A percentile compares a stretch with the other conserved stretches of the same genome.
Evolutionary conservation across 2,888 invertebrate species (phyloP).

Genomic region (Alentia gelatinosa): DNA sequence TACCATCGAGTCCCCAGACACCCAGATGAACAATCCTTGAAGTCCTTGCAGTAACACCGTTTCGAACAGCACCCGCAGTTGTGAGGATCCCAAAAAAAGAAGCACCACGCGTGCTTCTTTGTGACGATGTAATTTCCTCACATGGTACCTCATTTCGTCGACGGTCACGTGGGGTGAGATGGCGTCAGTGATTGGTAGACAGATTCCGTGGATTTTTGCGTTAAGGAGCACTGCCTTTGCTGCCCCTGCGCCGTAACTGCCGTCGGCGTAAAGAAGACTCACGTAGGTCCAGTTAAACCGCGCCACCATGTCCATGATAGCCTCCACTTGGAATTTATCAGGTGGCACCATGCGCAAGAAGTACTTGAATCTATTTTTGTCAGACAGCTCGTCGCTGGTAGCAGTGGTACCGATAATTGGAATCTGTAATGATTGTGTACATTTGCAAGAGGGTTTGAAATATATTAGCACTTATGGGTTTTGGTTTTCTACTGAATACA

Average conservation of each 20-base stretch:
- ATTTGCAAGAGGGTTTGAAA: no score
- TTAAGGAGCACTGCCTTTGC: slow-evolving; percentile 61
- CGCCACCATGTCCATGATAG: slow-evolving; percentile 67
- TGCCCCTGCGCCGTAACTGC: slow-evolving; percentile 77
- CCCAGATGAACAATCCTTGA: neutral
- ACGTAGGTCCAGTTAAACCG: slow-evolving; percentile 87
- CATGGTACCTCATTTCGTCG: neutral
- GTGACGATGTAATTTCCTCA: neutral
- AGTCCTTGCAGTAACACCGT: neutral
- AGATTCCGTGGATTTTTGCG: neutral
- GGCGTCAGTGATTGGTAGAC: neutral
- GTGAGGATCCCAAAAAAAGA: neutral
- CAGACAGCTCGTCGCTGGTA: slow-evolving; percentile 72
- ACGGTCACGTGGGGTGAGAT: neutral
- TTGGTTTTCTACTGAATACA: no score
- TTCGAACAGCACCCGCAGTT: neutral
- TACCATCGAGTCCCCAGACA: neutral
- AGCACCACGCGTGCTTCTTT: slow-evolving; percentile 12
- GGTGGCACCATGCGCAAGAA: slow-evolving; percentile 73
- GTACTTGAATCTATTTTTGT: slow-evolving; percentile 69
- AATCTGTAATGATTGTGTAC: no score
- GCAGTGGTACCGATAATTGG: slow-evolving; percentile 81
- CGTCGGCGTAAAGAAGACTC: slow-evolving; percentile 87
- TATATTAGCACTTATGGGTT: no score
- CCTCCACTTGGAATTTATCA: slow-evolving; percentile 69